Evolutionary conservation across 1,140 invertebrate genomes (phyloP).

Genomic region (Rhynchophorus ferrugineus): DNA sequence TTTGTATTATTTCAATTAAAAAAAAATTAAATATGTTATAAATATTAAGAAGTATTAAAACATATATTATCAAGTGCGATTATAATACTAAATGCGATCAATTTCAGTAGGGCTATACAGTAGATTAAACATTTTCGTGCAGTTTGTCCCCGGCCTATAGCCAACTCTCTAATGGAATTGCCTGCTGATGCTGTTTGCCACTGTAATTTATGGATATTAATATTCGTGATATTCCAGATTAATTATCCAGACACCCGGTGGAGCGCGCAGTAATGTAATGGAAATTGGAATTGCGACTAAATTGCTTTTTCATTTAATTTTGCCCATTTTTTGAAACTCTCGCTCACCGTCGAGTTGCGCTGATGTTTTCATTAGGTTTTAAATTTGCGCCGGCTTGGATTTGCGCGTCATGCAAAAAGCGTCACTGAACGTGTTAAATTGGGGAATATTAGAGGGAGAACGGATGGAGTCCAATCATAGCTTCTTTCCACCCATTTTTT

Average conservation of each 20-base stretch:
- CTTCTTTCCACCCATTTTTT: no score
- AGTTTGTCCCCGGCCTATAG: slow-evolving; percentile 11
- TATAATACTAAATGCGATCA: no score
- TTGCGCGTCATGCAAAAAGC: slow-evolving; percentile 1
- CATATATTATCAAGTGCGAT: no score
- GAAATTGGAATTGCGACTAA: slow-evolving; percentile 25
- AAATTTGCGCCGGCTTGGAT: neutral
- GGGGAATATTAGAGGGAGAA: neutral
- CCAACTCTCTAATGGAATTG: slow-evolving; percentile 37
- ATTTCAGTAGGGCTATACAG: no score
- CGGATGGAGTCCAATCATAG: no score
- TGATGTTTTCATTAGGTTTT: slow-evolving; percentile 18
- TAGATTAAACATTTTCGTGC: no score
- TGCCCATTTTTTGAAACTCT: slow-evolving; percentile 19
- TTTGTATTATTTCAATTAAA: no score
- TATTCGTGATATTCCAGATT: slow-evolving; percentile 35
- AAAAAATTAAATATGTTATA: no score
- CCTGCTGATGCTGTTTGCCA: slow-evolving; percentile 35
- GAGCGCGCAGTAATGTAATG: slow-evolving; percentile 28
- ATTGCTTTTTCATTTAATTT: slow-evolving; percentile 26
- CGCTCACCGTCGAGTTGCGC: slow-evolving; percentile 1
- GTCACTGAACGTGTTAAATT: slow-evolving; percentile 4
- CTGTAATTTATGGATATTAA: slow-evolving; percentile 38
- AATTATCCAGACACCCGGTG: slow-evolving; percentile 30
- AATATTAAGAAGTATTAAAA: no score